Percentiles rank a stretch among this genome's conserved stretches.
phyloP scores from a whole-genome alignment of 1,140 invertebrate species.

The Magallana gigas region DNA sequence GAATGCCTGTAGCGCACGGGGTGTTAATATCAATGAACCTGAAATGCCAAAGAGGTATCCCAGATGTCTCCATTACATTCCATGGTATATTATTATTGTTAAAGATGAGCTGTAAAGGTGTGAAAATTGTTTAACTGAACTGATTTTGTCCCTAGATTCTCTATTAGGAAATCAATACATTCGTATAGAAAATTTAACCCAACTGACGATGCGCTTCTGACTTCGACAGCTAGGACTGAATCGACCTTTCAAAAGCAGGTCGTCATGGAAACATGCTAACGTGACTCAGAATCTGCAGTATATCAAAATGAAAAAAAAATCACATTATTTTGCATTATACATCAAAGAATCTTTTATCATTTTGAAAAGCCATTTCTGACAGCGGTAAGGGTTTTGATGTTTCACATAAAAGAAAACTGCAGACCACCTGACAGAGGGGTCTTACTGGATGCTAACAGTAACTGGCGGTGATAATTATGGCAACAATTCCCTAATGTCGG shows the following conservation, averaged over 20 bases:
- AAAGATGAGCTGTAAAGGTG: too few species aligned
- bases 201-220: neutral
- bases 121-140: too few species aligned
- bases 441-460: slow-evolving; percentile 49
- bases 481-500: slow-evolving; percentile 60
- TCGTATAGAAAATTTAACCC: too few species aligned
- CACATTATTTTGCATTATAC: slow-evolving; percentile 47
- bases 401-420: slow-evolving; percentile 50
- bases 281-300: slow-evolving; percentile 8
- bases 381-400: slow-evolving; percentile 52
- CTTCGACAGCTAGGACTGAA: neutral
- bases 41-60: too few species aligned
- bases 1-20: too few species aligned
- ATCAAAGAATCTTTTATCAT: slow-evolving; percentile 56
- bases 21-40: too few species aligned
- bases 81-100: too few species aligned
- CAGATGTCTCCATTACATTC: too few species aligned
- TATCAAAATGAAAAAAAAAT: neutral
- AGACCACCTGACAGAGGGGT: slow-evolving; percentile 57
- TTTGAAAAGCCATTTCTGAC: slow-evolving; percentile 41
- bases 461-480: slow-evolving; percentile 57
- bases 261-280: slow-evolving; percentile 2
- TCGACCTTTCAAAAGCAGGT: neutral
- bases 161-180: too few species aligned
- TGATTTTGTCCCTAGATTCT: too few species aligned